Evolutionary conservation across 2,113 vertebrate genomes (phyloP), one percentile per base, ranked within the genome.

Genomic region (Vulpes vulpes): DNA sequence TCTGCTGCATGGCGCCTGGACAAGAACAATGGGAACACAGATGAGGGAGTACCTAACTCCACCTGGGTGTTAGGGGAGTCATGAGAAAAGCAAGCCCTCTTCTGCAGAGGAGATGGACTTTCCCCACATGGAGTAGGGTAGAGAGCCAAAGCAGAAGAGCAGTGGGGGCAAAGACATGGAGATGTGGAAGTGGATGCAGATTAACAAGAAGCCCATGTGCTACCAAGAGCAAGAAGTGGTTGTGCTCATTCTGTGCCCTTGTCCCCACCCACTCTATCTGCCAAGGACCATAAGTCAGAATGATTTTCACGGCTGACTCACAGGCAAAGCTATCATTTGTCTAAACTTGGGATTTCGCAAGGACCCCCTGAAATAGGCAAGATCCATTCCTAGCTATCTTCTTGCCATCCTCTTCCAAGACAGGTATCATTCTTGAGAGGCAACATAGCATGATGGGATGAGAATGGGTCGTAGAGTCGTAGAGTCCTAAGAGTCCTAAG

Each of bases 261-360:
- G 35, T n/a, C 79, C 27, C 62, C 43, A 64, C 30, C 64, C 35
- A 38, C 59, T 71, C 51, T 84, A 59, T 89, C 60, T 32, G 11
- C 59, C 35, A 30, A n/a, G n/a, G 55, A 38, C 51, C 38, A 3
- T 43, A 71, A 53, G 64, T 88, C 30, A 81, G 23, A 57, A 25
- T 7, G 30, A 19, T 60, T 67, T 71, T 78, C 15, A 78, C 5
- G n/a, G 16, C 57, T 64, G 38, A 71, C 65, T 89, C 30, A 53
- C 0, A 62, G 59, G 76, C n/a, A 90, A 92, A 76, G 25, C 53
- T 23, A 43, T 62, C 35, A 19, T 84, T 85, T 82, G 35, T 51
- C 53, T 43, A 19, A 96, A 73, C 27, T 51, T 81, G 32, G 81
- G 87, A 65, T 49, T 57, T 82, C 82, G 32, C 32, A 93, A 92